Conservation (phyloP, 2,888 invertebrate species). For the Ormyrus rosae region DNA sequence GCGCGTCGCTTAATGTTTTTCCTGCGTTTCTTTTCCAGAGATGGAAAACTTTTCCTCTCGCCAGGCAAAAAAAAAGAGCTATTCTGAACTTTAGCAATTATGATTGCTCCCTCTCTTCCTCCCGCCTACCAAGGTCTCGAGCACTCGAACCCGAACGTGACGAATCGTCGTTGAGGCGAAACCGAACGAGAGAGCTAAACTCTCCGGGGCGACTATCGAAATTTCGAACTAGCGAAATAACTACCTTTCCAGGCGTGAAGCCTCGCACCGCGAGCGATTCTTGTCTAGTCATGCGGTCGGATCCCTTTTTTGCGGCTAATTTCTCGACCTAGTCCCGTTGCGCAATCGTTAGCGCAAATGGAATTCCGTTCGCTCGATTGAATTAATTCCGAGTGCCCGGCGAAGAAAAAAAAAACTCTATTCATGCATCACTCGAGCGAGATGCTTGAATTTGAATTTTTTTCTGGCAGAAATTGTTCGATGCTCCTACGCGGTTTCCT, state of each 20-base stretch:
- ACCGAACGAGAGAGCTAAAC: background rate
- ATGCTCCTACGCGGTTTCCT: too few species aligned
- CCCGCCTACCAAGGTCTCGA: background rate
- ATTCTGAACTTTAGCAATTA: slow-evolving; percentile 53
- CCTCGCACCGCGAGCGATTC: background rate
- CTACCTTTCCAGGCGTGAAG: slow-evolving; percentile 19
- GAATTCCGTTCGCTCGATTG: too few species aligned
- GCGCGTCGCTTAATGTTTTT: slow-evolving; percentile 42
- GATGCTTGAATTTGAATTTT: too few species aligned
- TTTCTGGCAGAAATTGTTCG: too few species aligned
- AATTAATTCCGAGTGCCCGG: too few species aligned
- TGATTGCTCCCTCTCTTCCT: slow-evolving; percentile 24
- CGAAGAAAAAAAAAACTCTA: too few species aligned
- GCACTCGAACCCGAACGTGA: slow-evolving; percentile 47
- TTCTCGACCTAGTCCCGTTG: background rate
- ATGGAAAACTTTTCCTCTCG: slow-evolving; percentile 15
- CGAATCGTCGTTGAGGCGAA: slow-evolving; percentile 39
- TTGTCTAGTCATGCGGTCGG: slow-evolving; percentile 6
- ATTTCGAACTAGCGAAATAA: slow-evolving; percentile 15
- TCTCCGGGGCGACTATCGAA: slow-evolving; percentile 26
- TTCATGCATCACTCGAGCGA: too few species aligned
- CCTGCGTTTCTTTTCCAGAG: slow-evolving; percentile 32
- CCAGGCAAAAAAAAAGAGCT: slow-evolving; percentile 17
- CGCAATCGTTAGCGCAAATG: background rate
- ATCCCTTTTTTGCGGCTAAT: background rate